Evolutionary conservation across 92 coral and sea anemone genomes (phyloP), one percentile per base, ranked within the genome.

Genomic region (Parazoanthus atlanticus): DNA sequence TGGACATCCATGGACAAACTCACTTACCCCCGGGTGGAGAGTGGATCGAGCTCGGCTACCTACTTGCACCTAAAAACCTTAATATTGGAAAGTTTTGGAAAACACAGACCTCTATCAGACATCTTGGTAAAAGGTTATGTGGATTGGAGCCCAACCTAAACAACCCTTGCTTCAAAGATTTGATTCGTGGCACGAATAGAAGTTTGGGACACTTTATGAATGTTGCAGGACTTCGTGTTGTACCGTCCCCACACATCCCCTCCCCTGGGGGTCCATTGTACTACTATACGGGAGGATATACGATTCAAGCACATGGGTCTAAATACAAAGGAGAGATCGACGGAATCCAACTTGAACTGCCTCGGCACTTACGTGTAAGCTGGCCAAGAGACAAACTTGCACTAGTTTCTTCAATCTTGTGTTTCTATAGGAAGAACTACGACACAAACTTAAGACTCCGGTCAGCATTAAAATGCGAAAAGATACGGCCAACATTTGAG

Each of bases 1-100:
- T 87, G 52, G 90, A 87, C 26, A 78, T 87, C 47, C 90, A 87
- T n/a, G 90, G 90, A 16, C 84, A 78, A 38, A 81, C 77, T 0
- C 85, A 78, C 75, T 21, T 8, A 29, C 84, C 84, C 30, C 71
- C 84, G 0, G 52, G 72, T 1, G 69, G 54, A 3, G 36, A 88
- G 64, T 78, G 90, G 76, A 88, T 74, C 10, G 90, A 78, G 23
- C 78, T 88, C 13, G 90, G 85, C 76, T 78, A 61, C 49, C 8
- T 79, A 33, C 61, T 88, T 43, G 8, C 85, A 32, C 43, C 34
- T 0, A 38, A 7, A 5, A n/a, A 43, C 31, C 85, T 88, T 30
- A 16, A 88, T 47, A 88, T 28, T 30, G 90, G 90, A 16, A 34
- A 12, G 12, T 88, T 64, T 56, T 64, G 77, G 74, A 79, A 30